Conservation (phyloP, 2,113 vertebrate species). For the Actenoides lindsayi region DNA sequence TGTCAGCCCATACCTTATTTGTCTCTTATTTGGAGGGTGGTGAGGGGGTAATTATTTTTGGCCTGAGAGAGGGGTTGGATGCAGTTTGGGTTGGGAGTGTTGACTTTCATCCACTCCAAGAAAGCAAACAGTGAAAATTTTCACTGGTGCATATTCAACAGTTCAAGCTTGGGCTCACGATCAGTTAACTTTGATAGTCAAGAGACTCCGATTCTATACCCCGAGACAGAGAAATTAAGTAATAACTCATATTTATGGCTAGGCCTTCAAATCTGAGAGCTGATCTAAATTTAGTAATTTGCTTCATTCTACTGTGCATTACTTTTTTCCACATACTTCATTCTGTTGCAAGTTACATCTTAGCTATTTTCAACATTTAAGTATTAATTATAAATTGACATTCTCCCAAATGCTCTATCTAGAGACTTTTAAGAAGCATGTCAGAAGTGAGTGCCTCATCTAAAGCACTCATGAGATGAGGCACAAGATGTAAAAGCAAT, state of each 20-base stretch:
- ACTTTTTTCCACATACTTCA: not conserved
- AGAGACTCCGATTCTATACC: not conserved
- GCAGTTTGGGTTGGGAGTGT: not conserved
- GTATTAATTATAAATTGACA: slow-evolving; percentile 11
- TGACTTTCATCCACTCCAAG: not conserved
- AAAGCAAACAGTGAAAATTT: not conserved
- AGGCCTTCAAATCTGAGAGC: not conserved
- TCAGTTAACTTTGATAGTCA: not conserved
- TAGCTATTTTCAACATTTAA: not conserved
- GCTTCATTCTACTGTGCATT: not conserved
- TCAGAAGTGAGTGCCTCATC: not conserved
- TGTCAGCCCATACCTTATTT: not conserved
- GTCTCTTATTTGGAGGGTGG: not conserved
- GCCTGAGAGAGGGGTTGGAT: accelerated
- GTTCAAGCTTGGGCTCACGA: not conserved
- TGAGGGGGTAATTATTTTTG: not conserved
- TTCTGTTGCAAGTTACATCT: not conserved
- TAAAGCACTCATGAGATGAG: not conserved
- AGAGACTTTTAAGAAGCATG: not conserved
- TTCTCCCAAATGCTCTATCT: not conserved
- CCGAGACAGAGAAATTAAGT: not conserved
- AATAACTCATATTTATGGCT: not conserved
- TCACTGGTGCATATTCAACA: not conserved
- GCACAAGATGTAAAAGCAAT: not conserved
- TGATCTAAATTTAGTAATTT: not conserved